Percentiles rank a stretch among this genome's conserved stretches.
phyloP scores from a whole-genome alignment of 2,888 invertebrate genomes.

The Hemaris fuciformis region DNA sequence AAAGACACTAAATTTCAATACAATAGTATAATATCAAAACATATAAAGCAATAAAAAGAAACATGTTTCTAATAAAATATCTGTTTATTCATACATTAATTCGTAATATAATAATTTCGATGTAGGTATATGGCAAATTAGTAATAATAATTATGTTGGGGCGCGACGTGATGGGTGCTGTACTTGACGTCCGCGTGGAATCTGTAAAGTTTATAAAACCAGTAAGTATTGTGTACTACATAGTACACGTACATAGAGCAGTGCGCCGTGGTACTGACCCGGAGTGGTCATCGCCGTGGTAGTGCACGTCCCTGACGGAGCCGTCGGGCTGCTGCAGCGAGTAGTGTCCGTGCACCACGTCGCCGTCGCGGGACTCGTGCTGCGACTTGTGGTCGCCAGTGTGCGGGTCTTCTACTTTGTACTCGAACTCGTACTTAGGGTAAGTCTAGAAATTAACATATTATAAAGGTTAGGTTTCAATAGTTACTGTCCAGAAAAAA shows the following conservation, averaged over 20 bases:
- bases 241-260: slow-evolving; percentile 15
- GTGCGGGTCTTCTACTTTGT: slow-evolving; percentile 66
- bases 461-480: too few relatives aligned
- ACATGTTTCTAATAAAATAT: background rate
- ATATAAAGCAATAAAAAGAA: too few relatives aligned
- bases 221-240: background rate
- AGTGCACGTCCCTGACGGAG: slow-evolving; percentile 76
- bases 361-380: slow-evolving; percentile 71
- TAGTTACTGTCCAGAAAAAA: too few relatives aligned
- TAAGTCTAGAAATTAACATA: slow-evolving; percentile 53
- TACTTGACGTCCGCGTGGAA: slow-evolving; percentile 60
- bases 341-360: slow-evolving; percentile 61
- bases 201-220: slow-evolving; percentile 36
- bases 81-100: background rate
- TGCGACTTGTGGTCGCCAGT: slow-evolving; percentile 75
- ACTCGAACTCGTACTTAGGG: slow-evolving; percentile 60
- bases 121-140: background rate
- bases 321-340: slow-evolving; percentile 77
- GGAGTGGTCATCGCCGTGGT: slow-evolving; percentile 64
- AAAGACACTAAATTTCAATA: too few relatives aligned
- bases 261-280: background rate
- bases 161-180: slow-evolving; percentile 48
- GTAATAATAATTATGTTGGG: slow-evolving; percentile 40
- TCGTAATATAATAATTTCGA: background rate
- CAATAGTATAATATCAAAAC: too few relatives aligned